Base-by-base conservation (phyloP, 2,797 vertebrate genomes). In the Acanthis flammea region DNA sequence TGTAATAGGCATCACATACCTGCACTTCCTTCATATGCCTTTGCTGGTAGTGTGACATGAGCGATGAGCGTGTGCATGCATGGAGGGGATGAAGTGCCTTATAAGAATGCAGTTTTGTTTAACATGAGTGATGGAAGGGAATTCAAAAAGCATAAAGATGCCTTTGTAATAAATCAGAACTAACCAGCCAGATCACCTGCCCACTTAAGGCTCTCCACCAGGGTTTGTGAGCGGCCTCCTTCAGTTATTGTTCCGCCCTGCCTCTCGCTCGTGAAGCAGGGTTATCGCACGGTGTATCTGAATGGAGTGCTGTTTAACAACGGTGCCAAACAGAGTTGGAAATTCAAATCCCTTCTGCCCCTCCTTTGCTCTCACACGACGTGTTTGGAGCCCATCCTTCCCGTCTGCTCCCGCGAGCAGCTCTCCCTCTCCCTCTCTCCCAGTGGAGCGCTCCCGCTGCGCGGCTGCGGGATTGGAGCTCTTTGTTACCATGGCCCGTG, bases 401-500 rank as follows among this genome's bases (percentile, higher is more conserved):
- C 68, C 28, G 53, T 24, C 41, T 44, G 78, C 91, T 80, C 53
- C 37, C 13, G 41, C 7, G 7, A 6, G 81, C 89, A 39, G 73
- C 5, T 30, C 60, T 45, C 13, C 27, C 54, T 11, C 27, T 27
- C 17, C 12, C 14, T 7, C 8, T 3, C 11, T 15, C 7, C 23
- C 65, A 4, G 42, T 4, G 66, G 42, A 93, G 72, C 7, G 39
- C 78, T 72, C 73, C 76, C 63, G 31, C 33, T 24, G 50, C 3
- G 6, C 7, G 24, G 60, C 88, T 51, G 91, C 15, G 1, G 95
- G 83, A 42, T 75, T 60, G 88, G 82, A 93, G 95, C 91, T 74
- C 91, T 94, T 91, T 94, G 93, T 94, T 92, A 4, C 73, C 91
- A 48, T 0, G 73, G 93, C 91, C 94, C 85, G 33, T 39, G 94